phyloP scores from a whole-genome alignment of 2,888 invertebrate species.

The Eupithecia centaureata region DNA sequence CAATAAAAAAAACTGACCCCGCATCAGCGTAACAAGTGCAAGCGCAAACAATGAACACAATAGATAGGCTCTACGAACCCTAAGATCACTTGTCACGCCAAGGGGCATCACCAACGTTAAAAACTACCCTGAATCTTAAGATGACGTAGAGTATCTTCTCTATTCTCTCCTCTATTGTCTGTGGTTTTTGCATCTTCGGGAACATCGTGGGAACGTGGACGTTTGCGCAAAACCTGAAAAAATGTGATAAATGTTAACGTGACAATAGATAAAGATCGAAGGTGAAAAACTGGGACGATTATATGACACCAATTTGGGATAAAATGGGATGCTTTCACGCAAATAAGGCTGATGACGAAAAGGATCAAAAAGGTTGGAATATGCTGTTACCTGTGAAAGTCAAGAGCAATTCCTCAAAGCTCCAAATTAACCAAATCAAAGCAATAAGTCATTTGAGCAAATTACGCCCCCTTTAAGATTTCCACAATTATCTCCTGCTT shows the following conservation, averaged over 20 bases:
- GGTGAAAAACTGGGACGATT: slow-evolving; percentile 16
- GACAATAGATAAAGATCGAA: slow-evolving; percentile 27
- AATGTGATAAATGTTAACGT: slow-evolving; percentile 44
- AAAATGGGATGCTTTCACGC: slow-evolving; percentile 4
- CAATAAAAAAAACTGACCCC: slow-evolving; percentile 23
- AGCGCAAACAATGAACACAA: slow-evolving; percentile 60
- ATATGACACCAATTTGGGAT: slow-evolving; percentile 8
- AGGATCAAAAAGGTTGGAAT: neutral
- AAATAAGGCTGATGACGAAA: neutral
- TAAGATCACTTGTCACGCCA: slow-evolving; percentile 72
- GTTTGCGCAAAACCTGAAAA: slow-evolving; percentile 52
- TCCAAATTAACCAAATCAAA: slow-evolving; percentile 19
- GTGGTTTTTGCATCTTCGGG: slow-evolving; percentile 65
- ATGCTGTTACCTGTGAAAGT: neutral
- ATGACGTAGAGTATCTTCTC: slow-evolving; percentile 65
- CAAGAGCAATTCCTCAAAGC: neutral
- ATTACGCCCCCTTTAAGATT: slow-evolving; percentile 48
- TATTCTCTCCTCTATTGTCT: slow-evolving; percentile 56
- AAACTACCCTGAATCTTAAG: slow-evolving; percentile 49
- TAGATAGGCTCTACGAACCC: slow-evolving; percentile 53
- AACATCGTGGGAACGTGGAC: slow-evolving; percentile 58
- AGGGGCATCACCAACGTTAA: slow-evolving; percentile 53
- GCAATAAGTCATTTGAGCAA: slow-evolving; percentile 42
- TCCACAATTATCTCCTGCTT: slow-evolving; percentile 53
- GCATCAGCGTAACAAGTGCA: slow-evolving; percentile 62